Percentiles rank a stretch among this genome's conserved stretches.
Evolutionary conservation across 2,797 vertebrate genomes (phyloP).

Genomic region (Hyperoplus immaculatus): DNA sequence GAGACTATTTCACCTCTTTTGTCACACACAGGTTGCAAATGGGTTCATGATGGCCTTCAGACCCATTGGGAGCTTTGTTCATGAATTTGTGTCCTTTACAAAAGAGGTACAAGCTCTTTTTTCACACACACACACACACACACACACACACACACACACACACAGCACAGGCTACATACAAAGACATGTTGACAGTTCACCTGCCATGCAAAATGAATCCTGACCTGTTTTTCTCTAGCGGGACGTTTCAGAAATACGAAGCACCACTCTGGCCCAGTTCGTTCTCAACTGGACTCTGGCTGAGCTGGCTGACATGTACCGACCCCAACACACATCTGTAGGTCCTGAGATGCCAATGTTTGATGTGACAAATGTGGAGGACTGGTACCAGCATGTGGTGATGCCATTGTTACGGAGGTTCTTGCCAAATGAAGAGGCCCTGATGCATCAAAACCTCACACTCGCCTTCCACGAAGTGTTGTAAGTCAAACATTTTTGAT

Average conservation of each 20-base stretch:
- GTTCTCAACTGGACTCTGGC: constrained; percentile 84
- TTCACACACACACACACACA: not conserved
- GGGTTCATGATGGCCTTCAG: constrained; percentile 71
- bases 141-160: not conserved
- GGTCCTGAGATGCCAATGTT: constrained; percentile 40
- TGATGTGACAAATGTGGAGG: constrained; percentile 69
- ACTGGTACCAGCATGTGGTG: constrained; percentile 82
- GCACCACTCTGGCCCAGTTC: constrained; percentile 78
- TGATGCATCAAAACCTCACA: constrained; percentile 68
- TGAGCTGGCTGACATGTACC: constrained; percentile 78
- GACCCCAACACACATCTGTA: not conserved
- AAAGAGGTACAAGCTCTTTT: constrained; percentile 64
- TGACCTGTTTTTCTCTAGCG: constrained; percentile 62
- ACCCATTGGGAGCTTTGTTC: constrained; percentile 80
- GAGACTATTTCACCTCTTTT: not conserved
- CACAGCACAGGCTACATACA: not conserved
- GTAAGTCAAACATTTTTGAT: constrained; percentile 69
- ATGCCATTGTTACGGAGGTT: constrained; percentile 77
- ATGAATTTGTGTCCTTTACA: constrained; percentile 82
- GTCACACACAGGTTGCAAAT: constrained; percentile 67
- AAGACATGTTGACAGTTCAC: not conserved
- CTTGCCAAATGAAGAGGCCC: constrained; percentile 32
- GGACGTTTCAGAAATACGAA: constrained; percentile 70
- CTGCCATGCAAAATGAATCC: constrained; percentile 1
- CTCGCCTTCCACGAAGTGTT: constrained; percentile 81